phyloP scores from a whole-genome alignment of 2,797 vertebrate species.

The Oceanodroma leucorhoa region DNA sequence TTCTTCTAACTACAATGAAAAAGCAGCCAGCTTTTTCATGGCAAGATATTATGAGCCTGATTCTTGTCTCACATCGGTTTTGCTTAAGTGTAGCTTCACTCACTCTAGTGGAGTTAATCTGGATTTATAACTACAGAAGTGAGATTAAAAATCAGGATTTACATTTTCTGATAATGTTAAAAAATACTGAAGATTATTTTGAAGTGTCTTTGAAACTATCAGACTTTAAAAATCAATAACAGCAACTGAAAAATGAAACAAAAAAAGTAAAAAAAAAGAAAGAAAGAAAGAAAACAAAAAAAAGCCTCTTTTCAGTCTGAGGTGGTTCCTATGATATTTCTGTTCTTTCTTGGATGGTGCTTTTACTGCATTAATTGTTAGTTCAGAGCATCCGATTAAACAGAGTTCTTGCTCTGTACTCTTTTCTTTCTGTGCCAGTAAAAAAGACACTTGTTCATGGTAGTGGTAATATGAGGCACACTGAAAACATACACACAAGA shows the following conservation, averaged over 20 bases:
- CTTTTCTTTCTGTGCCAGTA: conserved; percentile 74
- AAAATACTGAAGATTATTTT: conserved; percentile 48
- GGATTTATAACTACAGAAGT: not conserved
- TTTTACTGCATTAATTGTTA: conserved; percentile 69
- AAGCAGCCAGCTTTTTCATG: conserved; percentile 44
- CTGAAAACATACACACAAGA: not conserved
- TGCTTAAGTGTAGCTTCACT: not conserved
- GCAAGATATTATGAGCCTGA: not conserved
- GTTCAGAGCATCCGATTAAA: conserved; percentile 44
- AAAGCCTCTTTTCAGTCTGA: conserved; percentile 44
- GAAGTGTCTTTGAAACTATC: conserved; percentile 66
- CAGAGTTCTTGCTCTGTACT: conserved; percentile 64
- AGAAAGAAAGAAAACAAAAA: not conserved
- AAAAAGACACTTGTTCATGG: conserved; percentile 19
- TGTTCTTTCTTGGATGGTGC: conserved; percentile 68
- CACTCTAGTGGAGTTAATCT: not conserved
- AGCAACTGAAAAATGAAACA: not conserved
- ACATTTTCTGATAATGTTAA: conserved; percentile 62
- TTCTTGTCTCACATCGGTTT: not conserved
- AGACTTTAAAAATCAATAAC: conserved; percentile 40
- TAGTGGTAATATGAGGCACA: not conserved
- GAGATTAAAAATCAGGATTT: conserved; percentile 37
- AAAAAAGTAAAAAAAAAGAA: not conserved
- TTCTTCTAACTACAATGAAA: not conserved
- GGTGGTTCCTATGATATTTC: conserved; percentile 34